Evolutionary conservation across 2,113 vertebrate genomes (phyloP), one percentile per base, ranked within the genome.

Genomic region (Myotis brandtii): DNA sequence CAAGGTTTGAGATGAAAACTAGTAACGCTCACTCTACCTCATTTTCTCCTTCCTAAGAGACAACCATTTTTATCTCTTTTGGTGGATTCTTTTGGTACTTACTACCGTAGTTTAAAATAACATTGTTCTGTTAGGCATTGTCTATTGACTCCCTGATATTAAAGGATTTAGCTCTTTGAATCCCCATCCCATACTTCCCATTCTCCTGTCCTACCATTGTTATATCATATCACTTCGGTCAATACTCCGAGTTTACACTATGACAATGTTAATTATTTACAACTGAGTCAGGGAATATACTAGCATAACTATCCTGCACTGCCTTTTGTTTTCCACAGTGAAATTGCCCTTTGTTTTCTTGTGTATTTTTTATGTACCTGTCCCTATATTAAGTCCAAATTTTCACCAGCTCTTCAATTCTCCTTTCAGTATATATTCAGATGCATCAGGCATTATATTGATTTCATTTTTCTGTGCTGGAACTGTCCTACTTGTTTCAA

Each of bases 51-150:
- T 72, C 30, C 20, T 70, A 76, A 67, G 52, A 46, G 67, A 25
- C 40, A n/a, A 86, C 21, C 3, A 73, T 77, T 92, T 88, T 66
- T 17, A 69, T 56, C 2, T 34, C 5, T 56, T 52, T 27, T 40
- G 56, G 67, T 88, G 56, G 34, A 52, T 59, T 73, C 18, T 85
- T 69, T 88, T 59, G 69, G 48, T 93, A 73, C 77, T 91, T 95
- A 32, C 50, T 5, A 59, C 6, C 20, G 9, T 86, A n/a, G 54
- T 73, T 89, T 92, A 52, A 86, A 82, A 69, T 32, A 94, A 23
- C 16, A 16, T 79, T 86, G 40, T 67, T 25, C 34, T 56, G 5
- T 92, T 90, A 72, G 46, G 6, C 18, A 66, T 37, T 91, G 67
- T 72, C 21, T 32, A 17, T 72, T 59, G 52, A 56, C 14, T 89